Base-by-base conservation (phyloP, 2,888 invertebrate genomes). In the Tenthredo notha region DNA sequence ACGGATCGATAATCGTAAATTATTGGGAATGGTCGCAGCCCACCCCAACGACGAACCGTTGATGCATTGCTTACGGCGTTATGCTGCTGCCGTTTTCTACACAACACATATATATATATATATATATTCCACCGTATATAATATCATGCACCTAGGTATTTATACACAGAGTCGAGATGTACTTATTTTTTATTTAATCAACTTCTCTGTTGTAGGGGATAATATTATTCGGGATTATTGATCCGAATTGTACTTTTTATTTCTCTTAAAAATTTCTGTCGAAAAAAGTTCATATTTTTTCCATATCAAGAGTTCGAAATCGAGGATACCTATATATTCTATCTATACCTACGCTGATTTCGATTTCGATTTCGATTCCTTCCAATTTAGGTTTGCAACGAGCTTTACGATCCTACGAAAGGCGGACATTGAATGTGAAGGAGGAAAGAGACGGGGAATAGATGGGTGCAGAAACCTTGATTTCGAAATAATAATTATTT, bases 1-100 rank as follows among this genome's bases (percentile, higher is more conserved):
- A 87, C 88, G 87, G 88, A 88, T 89, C 89, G 88, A 89, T 91
- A 90, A 91, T 91, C 91, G 90, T 88, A 88, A 89, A 89, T 89
- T 91, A 91, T 92, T 89, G 91, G 90, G 87, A 91, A 90, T 90
- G 91, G 89, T 90, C 88, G 25, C 58, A 25, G n/a, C 61, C 54
- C 33, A 25, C 29, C 77, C 25, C 47, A 25, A 75, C 70, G 37
- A 18, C 47, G 40, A n/a, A 47, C 50, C 47, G 43, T 33, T 70
- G 90, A 91, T 90, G 90, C 90, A 91, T 90, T 88, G 89, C 90
- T 88, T 87, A 88, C 88, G 88, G 88, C 88, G 87, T 86, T 87
- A 87, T 86, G 85, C 88, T 84, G 67, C 74, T 47, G 21, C 37
- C 33, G 58, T 40, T 25, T 25, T 58, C 58, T 58, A 37, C 58